Evolutionary conservation across 2,797 vertebrate species (phyloP).

Genomic region (Pangasius larnaudii): DNA sequence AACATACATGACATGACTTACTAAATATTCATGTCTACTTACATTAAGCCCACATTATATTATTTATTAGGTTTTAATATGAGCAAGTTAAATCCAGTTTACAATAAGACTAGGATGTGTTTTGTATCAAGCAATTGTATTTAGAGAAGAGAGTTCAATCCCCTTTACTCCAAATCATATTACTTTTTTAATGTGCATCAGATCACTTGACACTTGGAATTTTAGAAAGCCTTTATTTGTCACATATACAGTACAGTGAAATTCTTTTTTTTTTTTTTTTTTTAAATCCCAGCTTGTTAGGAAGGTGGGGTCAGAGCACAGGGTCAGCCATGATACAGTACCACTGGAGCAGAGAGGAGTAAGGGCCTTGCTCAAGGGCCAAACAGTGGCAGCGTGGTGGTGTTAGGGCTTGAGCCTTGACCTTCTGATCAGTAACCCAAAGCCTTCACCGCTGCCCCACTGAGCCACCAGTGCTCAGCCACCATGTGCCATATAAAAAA

Average conservation of each 20-base stretch:
- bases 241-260: too few species aligned
- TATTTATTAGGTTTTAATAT: not conserved
- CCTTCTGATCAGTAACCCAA: not conserved
- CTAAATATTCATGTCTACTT: not conserved
- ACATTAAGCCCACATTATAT: not conserved
- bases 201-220: not conserved
- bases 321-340: not conserved
- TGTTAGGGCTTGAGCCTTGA: not conserved
- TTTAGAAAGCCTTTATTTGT: not conserved
- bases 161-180: not conserved
- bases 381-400: not conserved
- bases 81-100: not conserved
- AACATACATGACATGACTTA: not conserved
- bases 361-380: not conserved
- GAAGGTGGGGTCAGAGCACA: not conserved
- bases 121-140: not conserved
- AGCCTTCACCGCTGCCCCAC: not conserved
- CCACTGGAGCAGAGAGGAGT: not conserved
- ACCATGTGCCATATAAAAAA: too few species aligned
- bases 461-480: too few species aligned
- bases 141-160: not conserved
- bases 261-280: not conserved
- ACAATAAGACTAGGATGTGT: not conserved
- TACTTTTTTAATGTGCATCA: not conserved
- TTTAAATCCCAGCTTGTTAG: not conserved